A percentile compares a stretch with the other conserved stretches of the same genome.
Evolutionary conservation across 2,797 vertebrate species (phyloP).

Genomic region (Peromyscus nudipes): DNA sequence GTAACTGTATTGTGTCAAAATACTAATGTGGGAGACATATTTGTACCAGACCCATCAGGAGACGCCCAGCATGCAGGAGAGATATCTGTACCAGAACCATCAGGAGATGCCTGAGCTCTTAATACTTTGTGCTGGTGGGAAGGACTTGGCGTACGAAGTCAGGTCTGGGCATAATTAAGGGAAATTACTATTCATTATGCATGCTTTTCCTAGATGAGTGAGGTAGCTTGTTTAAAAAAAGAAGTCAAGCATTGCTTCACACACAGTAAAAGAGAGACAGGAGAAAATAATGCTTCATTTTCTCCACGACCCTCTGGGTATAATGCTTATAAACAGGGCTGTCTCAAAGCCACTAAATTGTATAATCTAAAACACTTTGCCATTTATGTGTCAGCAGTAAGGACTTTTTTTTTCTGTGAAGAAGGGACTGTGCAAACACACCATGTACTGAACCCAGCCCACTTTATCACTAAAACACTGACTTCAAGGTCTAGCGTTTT

Average conservation of each 20-base stretch:
- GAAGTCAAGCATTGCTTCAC: constrained; percentile 21
- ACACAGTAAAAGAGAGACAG: constrained; percentile 9
- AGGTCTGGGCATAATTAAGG: constrained; percentile 27
- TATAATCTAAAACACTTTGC: not conserved
- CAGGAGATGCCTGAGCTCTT: constrained; percentile 12
- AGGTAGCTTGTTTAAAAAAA: constrained; percentile 16
- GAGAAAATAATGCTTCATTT: constrained; percentile 22
- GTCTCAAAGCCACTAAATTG: not conserved
- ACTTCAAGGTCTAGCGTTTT: not conserved
- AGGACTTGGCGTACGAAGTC: not conserved
- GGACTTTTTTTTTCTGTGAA: not conserved
- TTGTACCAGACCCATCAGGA: constrained; percentile 41
- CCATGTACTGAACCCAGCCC: not conserved
- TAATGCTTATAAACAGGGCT: not conserved
- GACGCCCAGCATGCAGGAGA: not conserved
- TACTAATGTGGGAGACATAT: constrained; percentile 17
- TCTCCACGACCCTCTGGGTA: not conserved
- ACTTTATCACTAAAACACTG: not conserved
- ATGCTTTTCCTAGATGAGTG: constrained; percentile 23
- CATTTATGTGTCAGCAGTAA: not conserved
- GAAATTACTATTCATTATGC: constrained; percentile 38
- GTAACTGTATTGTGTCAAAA: constrained; percentile 23
- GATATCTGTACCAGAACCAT: constrained; percentile 43
- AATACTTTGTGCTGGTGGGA: constrained; percentile 20
- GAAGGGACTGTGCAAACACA: not conserved